phyloP scores from a whole-genome alignment of 2,113 vertebrate genomes.

The Cyrtonyx montezumae region DNA sequence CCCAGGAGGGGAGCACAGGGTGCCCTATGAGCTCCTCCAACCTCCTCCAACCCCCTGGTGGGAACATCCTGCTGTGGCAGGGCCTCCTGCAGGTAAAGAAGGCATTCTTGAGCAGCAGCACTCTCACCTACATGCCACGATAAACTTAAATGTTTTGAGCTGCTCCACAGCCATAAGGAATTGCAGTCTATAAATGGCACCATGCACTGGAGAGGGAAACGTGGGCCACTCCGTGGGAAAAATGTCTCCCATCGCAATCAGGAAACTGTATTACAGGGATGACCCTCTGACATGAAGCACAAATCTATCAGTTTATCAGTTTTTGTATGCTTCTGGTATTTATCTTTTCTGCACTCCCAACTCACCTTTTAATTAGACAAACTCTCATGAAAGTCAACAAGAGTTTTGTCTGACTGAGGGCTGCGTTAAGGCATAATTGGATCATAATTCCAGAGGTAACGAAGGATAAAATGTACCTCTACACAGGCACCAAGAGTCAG shows the following conservation, averaged over 20 bases:
- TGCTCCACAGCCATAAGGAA: slow-evolving; percentile 45
- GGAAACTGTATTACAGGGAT: slow-evolving; percentile 58
- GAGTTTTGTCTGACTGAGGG: slow-evolving; percentile 51
- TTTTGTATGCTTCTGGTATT: slow-evolving; percentile 53
- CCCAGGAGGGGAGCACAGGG: background rate
- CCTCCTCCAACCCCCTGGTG: background rate
- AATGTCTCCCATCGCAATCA: slow-evolving; percentile 64
- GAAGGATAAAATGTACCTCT: slow-evolving; percentile 6
- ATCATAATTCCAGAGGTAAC: slow-evolving; percentile 41
- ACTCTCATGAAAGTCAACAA: slow-evolving; percentile 68
- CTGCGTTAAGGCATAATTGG: slow-evolving; percentile 42
- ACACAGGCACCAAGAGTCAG: background rate
- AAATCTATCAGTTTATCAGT: slow-evolving; percentile 60
- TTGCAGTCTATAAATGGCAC: slow-evolving; percentile 53
- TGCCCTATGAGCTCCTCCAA: background rate
- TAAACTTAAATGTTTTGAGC: background rate
- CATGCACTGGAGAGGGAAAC: slow-evolving; percentile 43
- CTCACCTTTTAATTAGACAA: slow-evolving; percentile 62
- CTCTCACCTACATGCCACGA: background rate
- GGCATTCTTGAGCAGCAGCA: background rate
- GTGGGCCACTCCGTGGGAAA: slow-evolving; percentile 42
- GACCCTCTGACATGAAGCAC: slow-evolving; percentile 71
- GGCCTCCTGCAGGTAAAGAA: background rate
- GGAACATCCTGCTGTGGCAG: background rate
- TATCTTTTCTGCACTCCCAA: slow-evolving; percentile 58